Evolutionary conservation across 2,797 vertebrate species (phyloP), one percentile per base, ranked within the genome.

Genomic region (Protosalanx chinensis): DNA sequence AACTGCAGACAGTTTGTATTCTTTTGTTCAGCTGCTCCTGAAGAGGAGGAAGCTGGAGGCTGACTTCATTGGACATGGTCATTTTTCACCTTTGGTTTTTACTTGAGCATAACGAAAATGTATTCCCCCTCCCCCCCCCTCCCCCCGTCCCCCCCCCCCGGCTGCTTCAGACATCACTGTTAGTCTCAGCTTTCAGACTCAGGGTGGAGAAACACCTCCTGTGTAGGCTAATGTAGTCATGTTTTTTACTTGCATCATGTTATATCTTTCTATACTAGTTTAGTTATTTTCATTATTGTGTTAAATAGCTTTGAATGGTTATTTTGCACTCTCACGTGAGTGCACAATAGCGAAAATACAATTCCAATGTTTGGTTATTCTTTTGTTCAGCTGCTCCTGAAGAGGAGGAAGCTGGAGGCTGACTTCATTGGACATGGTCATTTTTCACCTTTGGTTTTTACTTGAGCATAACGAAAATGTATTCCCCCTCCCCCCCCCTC

Each of bases 341-440:
- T 41, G 37, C 37, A 41, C 37, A 41, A 41, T 8, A 41, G 37
- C 35, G 8, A 37, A 37, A 7, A 37, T 8, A 8, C 1, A 6
- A 8, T 41, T 46, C 8, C 3, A 46, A 13, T 46, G 12, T 46
- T 46, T 46, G 41, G 41, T 46, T 58, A 20, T n/a, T n/a, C 64
- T n/a, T 41, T 37, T 61, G 30, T 27, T 51, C 53, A 12, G 46
- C 56, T 15, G 18, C 13, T 23, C n/a, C 13, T n/a, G 30, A 29
- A 8, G 10, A 15, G 58, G 30, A 16, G 13, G 35, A 2, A 56
- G 51, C 65, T 35, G 33, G 7, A 7, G 2, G 30, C 65, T 53
- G 35, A 74, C 71, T 79, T 72, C 74, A 81, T 77, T 73, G 67
- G 70, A 81, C 65, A 32, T 62, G 68, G 79, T 85, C 76, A 81